Evolutionary conservation across 2,888 invertebrate species (phyloP), one percentile per base, ranked within the genome.

Genomic region (Chaetoderma sp.): DNA sequence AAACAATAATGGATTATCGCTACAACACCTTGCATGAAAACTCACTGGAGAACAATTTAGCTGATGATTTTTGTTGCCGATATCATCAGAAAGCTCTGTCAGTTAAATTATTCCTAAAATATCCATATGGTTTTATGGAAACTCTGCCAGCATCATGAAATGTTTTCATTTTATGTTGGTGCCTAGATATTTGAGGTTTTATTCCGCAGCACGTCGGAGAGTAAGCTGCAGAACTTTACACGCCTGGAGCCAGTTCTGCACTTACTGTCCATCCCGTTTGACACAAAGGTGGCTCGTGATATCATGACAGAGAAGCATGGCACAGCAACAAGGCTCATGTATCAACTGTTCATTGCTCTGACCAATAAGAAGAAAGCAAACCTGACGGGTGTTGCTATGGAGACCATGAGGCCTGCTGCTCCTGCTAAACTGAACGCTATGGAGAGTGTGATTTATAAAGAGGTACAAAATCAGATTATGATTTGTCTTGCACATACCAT

Each of bases 161-260:
- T n/a, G n/a, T n/a, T n/a, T n/a, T n/a, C n/a, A n/a, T n/a, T n/a
- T n/a, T n/a, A n/a, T n/a, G n/a, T n/a, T n/a, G n/a, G n/a, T n/a
- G n/a, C n/a, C n/a, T n/a, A n/a, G n/a, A n/a, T n/a, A n/a, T n/a
- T n/a, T n/a, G n/a, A n/a, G n/a, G 16, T 42, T 57, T 58, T 47
- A 18, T 65, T 55, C 65, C 68, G 50, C 69, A 86, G 86, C 60
- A 83, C 84, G 16, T 75, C 83, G 28, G 83, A 84, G 60, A 80
- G 85, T 21, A 85, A 85, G 72, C 82, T 86, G 67, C 86, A 86
- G 71, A 86, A 86, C 68, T 86, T 86, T 67, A 86, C 82, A 10
- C 73, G 84, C 28, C 64, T 86, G 65, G 86, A 86, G 68, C 86
- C 86, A 21, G 76, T 78, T 10, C 71, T 86, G 23, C 81, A 84